A percentile compares a stretch with the other conserved stretches of the same genome.
These are phyloP conservation scores for Holothuria scabra DNA, from an alignment of 53 echinoderm and acorn worm species.

Conservation along the genomic window DNA sequence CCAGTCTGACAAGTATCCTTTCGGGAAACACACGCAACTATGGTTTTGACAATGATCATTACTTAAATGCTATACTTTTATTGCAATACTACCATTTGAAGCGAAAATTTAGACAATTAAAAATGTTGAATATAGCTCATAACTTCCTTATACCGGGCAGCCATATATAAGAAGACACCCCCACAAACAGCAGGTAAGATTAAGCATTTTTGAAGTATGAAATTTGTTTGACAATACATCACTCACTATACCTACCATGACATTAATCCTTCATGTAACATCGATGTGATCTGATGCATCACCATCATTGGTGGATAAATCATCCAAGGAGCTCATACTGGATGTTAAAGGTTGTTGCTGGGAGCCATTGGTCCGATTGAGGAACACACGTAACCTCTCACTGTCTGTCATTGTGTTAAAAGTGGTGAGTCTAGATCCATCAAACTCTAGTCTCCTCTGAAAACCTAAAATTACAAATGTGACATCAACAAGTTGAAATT, in stretches of 20 bases:
- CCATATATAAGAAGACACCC: no score
- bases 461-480: background rate
- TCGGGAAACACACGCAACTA: no score
- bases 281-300: slow-evolving; percentile 20
- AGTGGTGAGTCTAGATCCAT: background rate
- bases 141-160: no score
- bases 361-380: background rate
- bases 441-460: slow-evolving; percentile 10
- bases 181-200: background rate
- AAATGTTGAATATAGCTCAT: no score
- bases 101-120: no score
- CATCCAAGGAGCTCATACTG: slow-evolving; percentile 16
- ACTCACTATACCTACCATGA: background rate
- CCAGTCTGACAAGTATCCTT: no score
- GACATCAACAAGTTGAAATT: no score
- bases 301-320: slow-evolving; percentile 7
- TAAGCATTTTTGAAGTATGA: background rate
- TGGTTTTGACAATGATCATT: no score
- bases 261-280: background rate
- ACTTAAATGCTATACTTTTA: no score
- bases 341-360: background rate
- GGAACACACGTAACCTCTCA: slow-evolving; percentile 4
- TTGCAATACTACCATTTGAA: no score
- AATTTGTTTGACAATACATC: background rate
- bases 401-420: slow-evolving; percentile 20